A percentile compares a stretch with the other conserved stretches of the same genome.
phyloP scores from a whole-genome alignment of 2,113 vertebrate species.

The Prolemur simus region DNA sequence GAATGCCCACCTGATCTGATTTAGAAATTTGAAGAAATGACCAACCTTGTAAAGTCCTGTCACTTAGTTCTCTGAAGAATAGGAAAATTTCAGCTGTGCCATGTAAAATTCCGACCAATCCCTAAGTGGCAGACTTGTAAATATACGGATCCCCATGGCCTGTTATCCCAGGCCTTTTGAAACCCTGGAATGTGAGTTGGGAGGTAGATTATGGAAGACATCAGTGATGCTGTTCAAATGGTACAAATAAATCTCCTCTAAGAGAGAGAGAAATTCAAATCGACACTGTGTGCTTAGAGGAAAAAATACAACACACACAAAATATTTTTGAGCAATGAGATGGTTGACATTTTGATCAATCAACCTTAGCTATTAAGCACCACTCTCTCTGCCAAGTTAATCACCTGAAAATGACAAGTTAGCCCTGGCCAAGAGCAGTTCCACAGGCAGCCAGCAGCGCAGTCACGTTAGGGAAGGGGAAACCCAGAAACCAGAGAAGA shows the following conservation, averaged over 20 bases:
- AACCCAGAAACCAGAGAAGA: background rate
- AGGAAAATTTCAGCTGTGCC: background rate
- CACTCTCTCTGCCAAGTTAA: slow-evolving; percentile 37
- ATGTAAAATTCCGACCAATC: background rate
- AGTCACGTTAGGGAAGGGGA: background rate
- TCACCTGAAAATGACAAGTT: slow-evolving; percentile 31
- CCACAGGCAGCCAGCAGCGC: background rate
- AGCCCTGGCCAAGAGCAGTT: background rate
- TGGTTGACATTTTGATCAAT: slow-evolving; percentile 41
- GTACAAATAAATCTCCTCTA: background rate
- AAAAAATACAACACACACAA: slow-evolving; percentile 1
- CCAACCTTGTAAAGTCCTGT: background rate
- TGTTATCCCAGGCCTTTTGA: background rate
- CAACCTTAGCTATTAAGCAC: slow-evolving; percentile 13
- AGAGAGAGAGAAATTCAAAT: slow-evolving; percentile 13
- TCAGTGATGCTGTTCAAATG: background rate
- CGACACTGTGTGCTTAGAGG: background rate
- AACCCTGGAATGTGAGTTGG: background rate
- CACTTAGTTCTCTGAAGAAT: background rate
- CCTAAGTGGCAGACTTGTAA: background rate
- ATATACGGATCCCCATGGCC: background rate
- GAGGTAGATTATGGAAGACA: background rate
- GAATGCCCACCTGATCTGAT: background rate
- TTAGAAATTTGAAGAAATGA: slow-evolving; percentile 14
- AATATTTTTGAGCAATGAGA: slow-evolving; percentile 55